Base-by-base conservation (phyloP, 2,888 invertebrate genomes). In the Brachyptera risi region DNA sequence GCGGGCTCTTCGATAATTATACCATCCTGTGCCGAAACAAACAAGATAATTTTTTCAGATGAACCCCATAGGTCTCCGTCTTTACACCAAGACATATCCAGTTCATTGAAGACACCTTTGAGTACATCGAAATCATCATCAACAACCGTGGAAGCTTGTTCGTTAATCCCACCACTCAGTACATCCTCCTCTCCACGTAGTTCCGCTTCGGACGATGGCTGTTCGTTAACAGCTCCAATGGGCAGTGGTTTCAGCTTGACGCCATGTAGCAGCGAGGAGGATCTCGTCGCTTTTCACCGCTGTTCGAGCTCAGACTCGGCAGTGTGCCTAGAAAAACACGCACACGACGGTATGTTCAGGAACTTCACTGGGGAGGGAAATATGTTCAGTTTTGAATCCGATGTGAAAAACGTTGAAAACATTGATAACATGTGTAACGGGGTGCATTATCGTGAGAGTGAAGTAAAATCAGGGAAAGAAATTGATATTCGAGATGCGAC, bases 231-330 rank as follows among this genome's bases (percentile, higher is more conserved):
- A n/a, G 37, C 54, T 11, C 47, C 47, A 13, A 7, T n/a, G 5
- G 47, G 23, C 47, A 21, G 21, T n/a, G 24, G 47, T 13, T 26
- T n/a, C 27, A 4, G 15, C n/a, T 13, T 27, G 51, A 35, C 54
- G 54, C 35, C 35, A 11, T 35, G 21, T 38, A 21, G 21, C 37
- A 35, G 35, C 35, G 54, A 54, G 37, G 54, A 54, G 35, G 17
- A 50, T 4, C 50, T 50, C 26, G n/a, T 19, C 35, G 35, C 17
- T 3, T 37, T 21, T 38, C 13, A 7, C 17, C 54, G 54, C n/a
- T 54, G 54, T 37, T 38, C 37, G 21, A 54, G 54, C 21, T 35
- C 54, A 3, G 54, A 54, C 37, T 54, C 54, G 21, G 54, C 54
- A 9, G 54, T 54, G 21, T 21, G 54, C 37, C 38, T 54, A 5